Percentiles rank a stretch among this genome's conserved stretches.
Conservation (phyloP, 2,113 vertebrate species). For the Ranitomeya imitator region DNA sequence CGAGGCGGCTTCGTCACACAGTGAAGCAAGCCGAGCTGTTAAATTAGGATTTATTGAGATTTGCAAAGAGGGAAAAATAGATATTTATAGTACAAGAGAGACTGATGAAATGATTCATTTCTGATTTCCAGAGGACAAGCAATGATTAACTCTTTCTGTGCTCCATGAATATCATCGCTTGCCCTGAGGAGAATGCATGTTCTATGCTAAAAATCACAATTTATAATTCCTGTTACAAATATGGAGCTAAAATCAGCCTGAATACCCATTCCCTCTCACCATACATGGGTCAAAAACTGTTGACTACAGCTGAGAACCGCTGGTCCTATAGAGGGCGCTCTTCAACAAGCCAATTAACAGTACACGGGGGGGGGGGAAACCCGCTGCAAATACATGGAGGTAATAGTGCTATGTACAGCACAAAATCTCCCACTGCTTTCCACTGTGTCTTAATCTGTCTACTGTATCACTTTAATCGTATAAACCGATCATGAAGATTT, state of each 20-base stretch:
- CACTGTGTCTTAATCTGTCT: not conserved
- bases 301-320: not conserved
- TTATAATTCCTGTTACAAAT: not conserved
- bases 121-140: conserved; percentile 26
- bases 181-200: not conserved
- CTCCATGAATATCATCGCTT: not conserved
- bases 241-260: not conserved
- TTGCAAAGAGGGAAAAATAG: conserved; percentile 53
- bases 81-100: conserved; percentile 52
- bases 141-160: conserved; percentile 37
- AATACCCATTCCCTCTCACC: not conserved
- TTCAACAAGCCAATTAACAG: not conserved
- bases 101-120: conserved; percentile 51
- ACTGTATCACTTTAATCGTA: not conserved
- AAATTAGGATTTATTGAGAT: conserved; percentile 59
- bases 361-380: not conserved
- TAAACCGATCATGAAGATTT: not conserved
- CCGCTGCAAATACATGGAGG: not conserved
- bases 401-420: not conserved
- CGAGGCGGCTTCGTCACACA: conserved; percentile 50
- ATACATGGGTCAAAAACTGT: not conserved
- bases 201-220: not conserved
- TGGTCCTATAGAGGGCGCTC: conserved; percentile 45
- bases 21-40: conserved; percentile 49
- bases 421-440: not conserved